phyloP scores from a whole-genome alignment of 2,797 vertebrate genomes.

The Phaenicophaeus curvirostris region DNA sequence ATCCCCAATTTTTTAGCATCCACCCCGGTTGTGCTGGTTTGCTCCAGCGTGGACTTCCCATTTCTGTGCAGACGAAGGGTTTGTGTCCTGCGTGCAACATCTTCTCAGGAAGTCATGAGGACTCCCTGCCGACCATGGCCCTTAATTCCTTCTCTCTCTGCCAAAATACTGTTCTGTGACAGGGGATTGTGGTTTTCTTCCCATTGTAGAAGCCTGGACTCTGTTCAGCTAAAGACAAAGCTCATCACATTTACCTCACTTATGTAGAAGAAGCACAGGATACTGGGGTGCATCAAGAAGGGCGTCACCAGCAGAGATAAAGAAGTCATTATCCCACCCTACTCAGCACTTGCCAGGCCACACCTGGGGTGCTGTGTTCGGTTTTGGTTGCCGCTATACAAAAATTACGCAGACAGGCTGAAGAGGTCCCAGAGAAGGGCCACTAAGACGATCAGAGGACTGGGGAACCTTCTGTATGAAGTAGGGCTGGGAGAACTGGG shows the following conservation, averaged over 20 bases:
- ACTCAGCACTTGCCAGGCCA: too few relatives aligned
- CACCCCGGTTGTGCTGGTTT: background rate
- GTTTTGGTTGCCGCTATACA: too few relatives aligned
- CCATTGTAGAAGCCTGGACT: background rate
- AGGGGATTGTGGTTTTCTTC: background rate
- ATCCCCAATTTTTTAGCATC: background rate
- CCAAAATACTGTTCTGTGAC: background rate
- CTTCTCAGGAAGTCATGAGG: background rate
- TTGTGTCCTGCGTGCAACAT: background rate
- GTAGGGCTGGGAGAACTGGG: too few relatives aligned
- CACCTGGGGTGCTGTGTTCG: too few relatives aligned
- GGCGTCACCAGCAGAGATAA: too few relatives aligned
- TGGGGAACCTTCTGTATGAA: too few relatives aligned
- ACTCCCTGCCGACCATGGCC: background rate
- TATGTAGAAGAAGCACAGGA: too few relatives aligned
- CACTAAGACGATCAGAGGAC: too few relatives aligned
- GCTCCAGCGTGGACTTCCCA: background rate
- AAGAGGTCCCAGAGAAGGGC: too few relatives aligned
- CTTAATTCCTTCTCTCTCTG: background rate
- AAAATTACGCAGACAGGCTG: too few relatives aligned
- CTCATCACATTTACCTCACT: background rate
- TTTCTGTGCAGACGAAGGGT: background rate
- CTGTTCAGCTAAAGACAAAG: background rate
- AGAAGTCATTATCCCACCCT: too few relatives aligned
- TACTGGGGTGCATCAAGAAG: too few relatives aligned